Evolutionary conservation across 1,140 invertebrate species (phyloP).

Genomic region (Ceratina australensis): DNA sequence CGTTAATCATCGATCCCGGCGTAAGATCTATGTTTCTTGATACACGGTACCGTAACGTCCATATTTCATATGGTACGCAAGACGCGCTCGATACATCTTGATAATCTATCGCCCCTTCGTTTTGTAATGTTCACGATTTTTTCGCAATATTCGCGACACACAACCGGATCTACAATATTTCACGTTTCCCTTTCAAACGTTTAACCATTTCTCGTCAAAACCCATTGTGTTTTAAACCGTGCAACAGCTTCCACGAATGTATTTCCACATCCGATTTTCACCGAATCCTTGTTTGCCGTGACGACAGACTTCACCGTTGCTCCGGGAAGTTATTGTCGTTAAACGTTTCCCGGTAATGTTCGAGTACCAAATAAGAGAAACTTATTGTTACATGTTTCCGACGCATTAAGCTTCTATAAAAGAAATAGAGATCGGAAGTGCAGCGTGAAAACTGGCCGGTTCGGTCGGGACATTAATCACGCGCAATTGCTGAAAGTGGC

Average conservation of each 20-base stretch:
- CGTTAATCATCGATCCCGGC: conserved; percentile 5
- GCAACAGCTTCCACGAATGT: conserved; percentile 23
- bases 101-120: background rate
- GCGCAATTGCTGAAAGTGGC: background rate
- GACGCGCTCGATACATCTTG: conserved; percentile 15
- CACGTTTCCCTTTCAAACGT: background rate
- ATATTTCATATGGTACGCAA: conserved; percentile 7
- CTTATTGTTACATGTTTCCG: background rate
- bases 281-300: conserved; percentile 5
- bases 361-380: background rate
- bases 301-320: background rate
- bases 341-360: background rate
- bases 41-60: conserved; percentile 13
- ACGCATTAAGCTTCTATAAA: too few species aligned
- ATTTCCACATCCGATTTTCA: conserved; percentile 19
- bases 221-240: conserved; percentile 2
- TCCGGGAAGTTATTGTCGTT: background rate
- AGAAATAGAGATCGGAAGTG: background rate
- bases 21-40: conserved; percentile 14
- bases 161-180: background rate
- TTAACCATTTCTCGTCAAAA: conserved; percentile 10
- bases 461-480: background rate
- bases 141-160: conserved; percentile 1
- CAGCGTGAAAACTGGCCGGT: background rate
- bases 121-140: background rate